Evolutionary conservation across 2,888 invertebrate species (phyloP).

Genomic region (Habroteleia sp.): DNA sequence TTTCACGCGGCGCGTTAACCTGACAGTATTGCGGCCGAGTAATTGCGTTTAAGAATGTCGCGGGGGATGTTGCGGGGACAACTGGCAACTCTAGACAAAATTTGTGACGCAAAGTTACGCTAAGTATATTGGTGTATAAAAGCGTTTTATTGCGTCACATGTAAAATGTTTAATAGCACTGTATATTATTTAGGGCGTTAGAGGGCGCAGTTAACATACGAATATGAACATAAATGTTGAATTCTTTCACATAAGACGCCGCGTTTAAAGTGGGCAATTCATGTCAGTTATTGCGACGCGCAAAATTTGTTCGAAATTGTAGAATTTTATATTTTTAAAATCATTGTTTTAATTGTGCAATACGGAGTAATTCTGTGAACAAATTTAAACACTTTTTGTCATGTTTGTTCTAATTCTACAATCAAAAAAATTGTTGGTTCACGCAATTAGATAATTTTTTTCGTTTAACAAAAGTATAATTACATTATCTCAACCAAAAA

Average conservation of each 20-base stretch:
- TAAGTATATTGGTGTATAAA: conserved; percentile 41
- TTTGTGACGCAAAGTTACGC: conserved; percentile 24
- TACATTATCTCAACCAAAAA: no score
- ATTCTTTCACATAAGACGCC: conserved; percentile 3
- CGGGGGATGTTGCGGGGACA: background rate
- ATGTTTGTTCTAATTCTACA: no score
- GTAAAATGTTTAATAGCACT: conserved; percentile 43
- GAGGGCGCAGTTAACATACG: conserved; percentile 14
- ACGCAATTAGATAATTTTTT: no score
- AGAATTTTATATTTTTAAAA: no score
- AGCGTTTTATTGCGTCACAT: conserved; percentile 29
- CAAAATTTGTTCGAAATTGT: no score
- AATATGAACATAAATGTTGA: conserved; percentile 10
- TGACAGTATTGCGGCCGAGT: conserved; percentile 23
- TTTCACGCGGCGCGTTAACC: conserved; percentile 29
- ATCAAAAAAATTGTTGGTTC: no score
- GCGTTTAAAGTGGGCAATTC: background rate
- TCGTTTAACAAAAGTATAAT: no score
- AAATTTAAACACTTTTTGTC: no score
- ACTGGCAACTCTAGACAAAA: conserved; percentile 3
- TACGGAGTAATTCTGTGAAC: no score
- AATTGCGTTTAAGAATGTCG: conserved; percentile 42
- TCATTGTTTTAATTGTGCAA: no score
- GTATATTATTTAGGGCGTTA: conserved; percentile 23
- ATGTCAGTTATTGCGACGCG: no score